Percentiles rank a stretch among this genome's conserved stretches.
Evolutionary conservation across 1,140 invertebrate genomes (phyloP).

Genomic region (Frieseomelitta varia): DNA sequence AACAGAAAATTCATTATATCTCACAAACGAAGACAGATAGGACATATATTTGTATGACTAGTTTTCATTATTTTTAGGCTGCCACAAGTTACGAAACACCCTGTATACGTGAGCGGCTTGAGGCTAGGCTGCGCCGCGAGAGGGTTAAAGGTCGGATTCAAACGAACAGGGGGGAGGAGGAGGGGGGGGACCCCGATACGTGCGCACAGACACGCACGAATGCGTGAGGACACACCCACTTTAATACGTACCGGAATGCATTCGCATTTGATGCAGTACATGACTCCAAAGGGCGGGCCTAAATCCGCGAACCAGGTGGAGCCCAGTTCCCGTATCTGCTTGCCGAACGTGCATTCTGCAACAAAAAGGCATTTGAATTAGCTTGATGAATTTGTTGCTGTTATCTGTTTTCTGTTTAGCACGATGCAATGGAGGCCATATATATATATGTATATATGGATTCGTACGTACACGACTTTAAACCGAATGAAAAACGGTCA

Average conservation of each 20-base stretch:
- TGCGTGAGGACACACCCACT: conserved; percentile 46
- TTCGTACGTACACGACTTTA: neutral
- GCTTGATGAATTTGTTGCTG: neutral
- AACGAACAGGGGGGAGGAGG: neutral
- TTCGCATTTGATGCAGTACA: conserved; percentile 96
- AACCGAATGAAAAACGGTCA: neutral
- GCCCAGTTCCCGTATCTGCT: conserved; percentile 91
- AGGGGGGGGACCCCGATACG: no score
- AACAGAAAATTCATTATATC: no score
- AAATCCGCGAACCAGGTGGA: conserved; percentile 95
- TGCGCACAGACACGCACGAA: neutral
- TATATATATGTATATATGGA: no score
- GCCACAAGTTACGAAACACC: no score
- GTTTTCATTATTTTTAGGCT: no score
- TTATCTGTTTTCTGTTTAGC: neutral
- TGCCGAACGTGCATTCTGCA: conserved; percentile 95
- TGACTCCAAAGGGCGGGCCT: conserved; percentile 94
- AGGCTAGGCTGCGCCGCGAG: conserved; percentile 45
- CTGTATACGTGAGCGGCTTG: conserved; percentile 42
- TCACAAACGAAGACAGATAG: no score
- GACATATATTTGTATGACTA: no score
- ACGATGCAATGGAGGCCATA: neutral
- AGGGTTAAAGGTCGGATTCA: conserved; percentile 55
- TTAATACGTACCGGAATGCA: conserved; percentile 91
- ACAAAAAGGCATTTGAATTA: conserved; percentile 71